Evolutionary conservation across 2,113 vertebrate genomes (phyloP).

Genomic region (Myotis davidii): DNA sequence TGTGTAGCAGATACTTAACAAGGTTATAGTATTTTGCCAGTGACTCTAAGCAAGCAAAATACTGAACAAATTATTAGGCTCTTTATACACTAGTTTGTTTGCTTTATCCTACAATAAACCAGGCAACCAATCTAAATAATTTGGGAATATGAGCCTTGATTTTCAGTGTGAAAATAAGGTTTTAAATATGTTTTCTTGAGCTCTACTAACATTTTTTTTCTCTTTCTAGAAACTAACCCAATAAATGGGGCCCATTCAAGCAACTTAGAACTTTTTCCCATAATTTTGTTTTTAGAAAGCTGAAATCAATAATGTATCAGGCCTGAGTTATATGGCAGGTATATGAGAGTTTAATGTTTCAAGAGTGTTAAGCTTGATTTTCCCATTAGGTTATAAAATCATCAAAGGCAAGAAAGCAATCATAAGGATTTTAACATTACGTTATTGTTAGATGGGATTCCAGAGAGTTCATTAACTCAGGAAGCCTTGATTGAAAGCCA

Average conservation of each 20-base stretch:
- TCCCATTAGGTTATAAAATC: conserved; percentile 8
- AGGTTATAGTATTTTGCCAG: not conserved
- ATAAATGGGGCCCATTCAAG: conserved; percentile 1
- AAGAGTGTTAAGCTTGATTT: not conserved
- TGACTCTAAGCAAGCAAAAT: conserved; percentile 43
- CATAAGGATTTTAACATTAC: not conserved
- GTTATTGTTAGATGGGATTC: not conserved
- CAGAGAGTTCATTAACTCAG: conserved; percentile 34
- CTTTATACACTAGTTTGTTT: conserved; percentile 28
- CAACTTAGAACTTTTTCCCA: not conserved
- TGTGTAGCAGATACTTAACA: conserved; percentile 53
- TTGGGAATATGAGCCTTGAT: conserved; percentile 13
- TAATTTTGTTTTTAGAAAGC: not conserved
- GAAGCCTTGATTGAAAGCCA: not conserved
- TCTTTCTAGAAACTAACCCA: conserved; percentile 36
- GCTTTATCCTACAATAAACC: not conserved
- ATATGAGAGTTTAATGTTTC: not conserved
- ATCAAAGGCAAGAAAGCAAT: not conserved
- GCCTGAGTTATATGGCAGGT: not conserved
- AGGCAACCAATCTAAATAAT: not conserved
- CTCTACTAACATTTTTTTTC: conserved; percentile 4
- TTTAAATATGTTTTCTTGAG: not conserved
- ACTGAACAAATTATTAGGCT: conserved; percentile 24
- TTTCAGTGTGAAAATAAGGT: conserved; percentile 37
- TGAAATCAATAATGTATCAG: not conserved